phyloP scores from a whole-genome alignment of 1,140 invertebrate genomes.

The Nylanderia fulva region DNA sequence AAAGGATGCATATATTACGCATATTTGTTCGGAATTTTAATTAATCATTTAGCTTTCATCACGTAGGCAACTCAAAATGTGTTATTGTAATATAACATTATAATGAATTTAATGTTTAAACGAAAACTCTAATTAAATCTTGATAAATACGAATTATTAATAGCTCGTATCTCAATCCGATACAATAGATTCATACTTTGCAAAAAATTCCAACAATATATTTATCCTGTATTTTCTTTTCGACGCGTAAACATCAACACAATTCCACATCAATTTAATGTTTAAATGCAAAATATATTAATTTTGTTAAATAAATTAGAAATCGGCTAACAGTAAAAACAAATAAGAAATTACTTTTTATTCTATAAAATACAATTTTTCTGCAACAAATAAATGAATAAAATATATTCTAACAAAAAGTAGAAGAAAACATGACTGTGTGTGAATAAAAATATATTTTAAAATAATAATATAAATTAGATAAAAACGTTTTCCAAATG shows the following conservation, averaged over 20 bases:
- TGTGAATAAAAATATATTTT: neutral
- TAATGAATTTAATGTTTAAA: neutral
- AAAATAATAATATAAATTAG: neutral
- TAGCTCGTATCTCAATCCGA: neutral
- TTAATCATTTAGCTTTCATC: neutral
- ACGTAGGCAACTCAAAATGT: neutral
- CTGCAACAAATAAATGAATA: neutral
- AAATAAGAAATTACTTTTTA: neutral
- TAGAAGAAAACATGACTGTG: neutral
- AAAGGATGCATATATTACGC: neutral
- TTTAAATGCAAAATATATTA: neutral
- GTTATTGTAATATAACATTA: neutral
- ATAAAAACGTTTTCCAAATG: neutral
- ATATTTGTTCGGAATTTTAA: neutral
- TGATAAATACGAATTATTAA: neutral
- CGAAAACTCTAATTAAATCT: slow-evolving; percentile 17
- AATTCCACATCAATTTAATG: neutral
- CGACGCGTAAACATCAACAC: neutral
- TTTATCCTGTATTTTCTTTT: neutral
- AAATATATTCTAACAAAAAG: neutral
- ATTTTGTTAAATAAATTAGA: slow-evolving; percentile 4
- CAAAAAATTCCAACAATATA: neutral
- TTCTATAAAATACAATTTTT: neutral
- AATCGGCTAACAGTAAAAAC: neutral
- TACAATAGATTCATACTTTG: neutral